Conservation (phyloP, 2,113 vertebrate genomes). For the Gnathonemus echidnorhynchus region DNA sequence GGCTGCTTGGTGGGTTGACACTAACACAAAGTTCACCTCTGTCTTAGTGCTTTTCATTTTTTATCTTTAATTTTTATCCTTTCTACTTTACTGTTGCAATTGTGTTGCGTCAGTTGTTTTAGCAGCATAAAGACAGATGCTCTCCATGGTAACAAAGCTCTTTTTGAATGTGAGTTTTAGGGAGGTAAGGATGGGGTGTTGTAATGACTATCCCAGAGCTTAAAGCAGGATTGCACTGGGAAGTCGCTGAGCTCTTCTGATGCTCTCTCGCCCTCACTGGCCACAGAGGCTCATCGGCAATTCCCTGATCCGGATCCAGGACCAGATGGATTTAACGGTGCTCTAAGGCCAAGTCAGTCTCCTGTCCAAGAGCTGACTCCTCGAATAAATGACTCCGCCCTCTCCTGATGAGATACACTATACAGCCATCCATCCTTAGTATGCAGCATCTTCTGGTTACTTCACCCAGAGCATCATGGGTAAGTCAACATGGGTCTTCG, state of each 20-base stretch:
- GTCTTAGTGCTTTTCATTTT: not conserved
- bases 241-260: not conserved
- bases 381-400: not conserved
- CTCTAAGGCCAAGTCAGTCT: not conserved
- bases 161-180: not conserved
- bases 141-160: not conserved
- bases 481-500: not conserved
- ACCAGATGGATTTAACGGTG: conserved; percentile 6
- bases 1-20: not conserved
- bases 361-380: conserved; percentile 2
- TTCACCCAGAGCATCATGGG: not conserved
- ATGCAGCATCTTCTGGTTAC: not conserved
- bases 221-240: not conserved
- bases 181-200: not conserved
- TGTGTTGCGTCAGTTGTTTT: not conserved
- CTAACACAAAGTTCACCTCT: not conserved
- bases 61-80: not conserved
- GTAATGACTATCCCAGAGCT: conserved; percentile 12
- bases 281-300: not conserved
- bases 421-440: not conserved
- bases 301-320: not conserved
- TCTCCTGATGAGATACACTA: not conserved
- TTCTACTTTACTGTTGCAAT: not conserved
- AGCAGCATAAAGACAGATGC: not conserved
- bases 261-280: not conserved